Conservation (phyloP, 2,797 vertebrate species). For the Bovichtus diacanthus region DNA sequence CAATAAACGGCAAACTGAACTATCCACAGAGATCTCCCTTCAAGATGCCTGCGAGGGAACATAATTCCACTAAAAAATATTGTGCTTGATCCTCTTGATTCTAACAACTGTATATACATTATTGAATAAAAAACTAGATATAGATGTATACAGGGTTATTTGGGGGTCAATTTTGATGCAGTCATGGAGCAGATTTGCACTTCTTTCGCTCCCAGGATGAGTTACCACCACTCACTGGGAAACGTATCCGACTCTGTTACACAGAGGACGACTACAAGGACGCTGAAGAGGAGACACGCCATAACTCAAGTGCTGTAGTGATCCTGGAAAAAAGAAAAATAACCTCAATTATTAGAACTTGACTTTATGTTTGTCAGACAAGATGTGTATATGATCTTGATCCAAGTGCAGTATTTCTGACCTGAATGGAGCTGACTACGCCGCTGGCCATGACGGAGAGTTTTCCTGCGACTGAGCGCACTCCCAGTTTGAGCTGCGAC, state of each 20-base stretch:
- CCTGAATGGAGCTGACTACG: constrained; percentile 96
- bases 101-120: constrained; percentile 21
- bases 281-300: background rate
- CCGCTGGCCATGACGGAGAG: constrained; percentile 97
- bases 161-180: background rate
- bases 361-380: background rate
- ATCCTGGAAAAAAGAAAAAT: constrained; percentile 73
- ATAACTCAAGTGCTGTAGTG: constrained; percentile 82
- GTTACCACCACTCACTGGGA: constrained; percentile 14
- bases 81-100: constrained; percentile 41
- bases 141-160: constrained; percentile 33
- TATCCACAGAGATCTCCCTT: constrained; percentile 45
- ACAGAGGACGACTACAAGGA: background rate
- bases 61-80: constrained; percentile 32
- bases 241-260: constrained; percentile 1
- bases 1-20: constrained; percentile 35
- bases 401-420: background rate
- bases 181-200: constrained; percentile 23
- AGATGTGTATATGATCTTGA: background rate
- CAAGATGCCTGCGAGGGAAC: constrained; percentile 29
- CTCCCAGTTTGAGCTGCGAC: constrained; percentile 93
- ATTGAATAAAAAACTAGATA: constrained; percentile 54
- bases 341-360: background rate
- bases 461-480: constrained; percentile 92
- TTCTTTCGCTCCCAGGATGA: constrained; percentile 2